Evolutionary conservation across 2,797 vertebrate genomes (phyloP), one percentile per base, ranked within the genome.

Genomic region (Myioborus melanocephalus): DNA sequence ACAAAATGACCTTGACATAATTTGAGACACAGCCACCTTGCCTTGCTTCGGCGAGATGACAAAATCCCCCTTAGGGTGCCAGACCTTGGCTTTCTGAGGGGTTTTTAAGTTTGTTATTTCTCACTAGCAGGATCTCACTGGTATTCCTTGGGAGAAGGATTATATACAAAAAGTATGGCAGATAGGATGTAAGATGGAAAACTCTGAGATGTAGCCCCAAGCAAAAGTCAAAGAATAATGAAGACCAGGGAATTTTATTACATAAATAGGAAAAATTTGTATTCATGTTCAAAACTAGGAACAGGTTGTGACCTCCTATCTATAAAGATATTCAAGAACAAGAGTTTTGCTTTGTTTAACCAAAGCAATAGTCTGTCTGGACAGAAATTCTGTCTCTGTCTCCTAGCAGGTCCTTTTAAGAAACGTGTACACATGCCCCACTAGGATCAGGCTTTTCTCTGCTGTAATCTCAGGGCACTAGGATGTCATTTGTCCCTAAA

Each of bases 191-290:
- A 50, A 78, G 23, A 75, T 6, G 5, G 39, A 76, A 50, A 71
- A 85, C 12, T 19, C 22, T 0, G 0, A 76, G 18, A 7, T 61
- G 12, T 22, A 66, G 39, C 11, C 21, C 27, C 28, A 4, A 52
- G 32, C 7, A 63, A 73, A 94, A 66, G 44, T 49, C 23, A 76
- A 77, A 87, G 6, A 82, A 8, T 47, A 92, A 28, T 27, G 26
- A 84, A 79, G 39, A 69, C 8, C 60, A 64, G 20, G 72, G 3
- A 69, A n/a, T 68, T 84, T 65, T 65, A 7, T 57, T 50, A 61
- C 5, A 83, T 27, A 71, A 75, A 30, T 3, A 30, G 13, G 21
- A 87, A 81, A 41, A 66, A 32, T 26, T 71, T 52, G 14, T 26
- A 47, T 13, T 21, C 39, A 35, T 34, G 34, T 32, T 70, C 14